These are phyloP conservation scores for Damaliscus lunatus DNA, from an alignment of 2,113 vertebrate genomes.

Conservation along the genomic window DNA sequence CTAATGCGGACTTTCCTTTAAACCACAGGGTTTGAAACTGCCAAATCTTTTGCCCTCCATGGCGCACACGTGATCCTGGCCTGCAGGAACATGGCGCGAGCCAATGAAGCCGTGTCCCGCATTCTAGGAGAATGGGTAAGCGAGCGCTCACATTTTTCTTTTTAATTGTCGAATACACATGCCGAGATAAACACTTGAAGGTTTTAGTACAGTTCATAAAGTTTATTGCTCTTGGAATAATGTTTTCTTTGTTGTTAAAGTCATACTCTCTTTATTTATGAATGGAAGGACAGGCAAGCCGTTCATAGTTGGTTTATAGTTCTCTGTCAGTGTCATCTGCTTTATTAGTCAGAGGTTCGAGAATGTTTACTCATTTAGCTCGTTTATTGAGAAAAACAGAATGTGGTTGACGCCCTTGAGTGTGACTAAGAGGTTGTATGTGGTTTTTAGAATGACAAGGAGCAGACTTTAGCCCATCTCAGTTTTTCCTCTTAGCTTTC, in stretches of 20 bases:
- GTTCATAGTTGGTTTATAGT: conserved; percentile 29
- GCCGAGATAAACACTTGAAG: not conserved
- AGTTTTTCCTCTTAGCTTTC: not conserved
- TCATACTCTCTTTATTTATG: not conserved
- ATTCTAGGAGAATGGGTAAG: conserved; percentile 96
- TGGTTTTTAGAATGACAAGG: not conserved
- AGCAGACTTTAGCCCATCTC: not conserved
- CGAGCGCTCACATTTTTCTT: conserved; percentile 50
- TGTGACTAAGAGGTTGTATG: not conserved
- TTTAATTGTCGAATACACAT: not conserved
- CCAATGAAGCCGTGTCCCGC: conserved; percentile 84
- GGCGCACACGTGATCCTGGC: conserved; percentile 94
- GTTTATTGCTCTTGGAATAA: conserved; percentile 56
- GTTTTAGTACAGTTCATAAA: not conserved
- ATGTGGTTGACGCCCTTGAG: not conserved
- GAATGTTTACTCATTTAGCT: conserved; percentile 38
- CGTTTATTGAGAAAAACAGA: conserved; percentile 50
- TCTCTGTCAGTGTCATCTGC: conserved; percentile 6
- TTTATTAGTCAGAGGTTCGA: conserved; percentile 27
- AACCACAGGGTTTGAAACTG: conserved; percentile 92
- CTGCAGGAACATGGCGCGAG: conserved; percentile 88
- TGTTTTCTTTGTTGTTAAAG: conserved; percentile 47
- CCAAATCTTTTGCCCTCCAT: conserved; percentile 94
- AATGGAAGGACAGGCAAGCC: not conserved
- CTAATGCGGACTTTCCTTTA: conserved; percentile 72